Base-by-base conservation (phyloP, 1,140 invertebrate genomes). In the Drosophila burlai region DNA sequence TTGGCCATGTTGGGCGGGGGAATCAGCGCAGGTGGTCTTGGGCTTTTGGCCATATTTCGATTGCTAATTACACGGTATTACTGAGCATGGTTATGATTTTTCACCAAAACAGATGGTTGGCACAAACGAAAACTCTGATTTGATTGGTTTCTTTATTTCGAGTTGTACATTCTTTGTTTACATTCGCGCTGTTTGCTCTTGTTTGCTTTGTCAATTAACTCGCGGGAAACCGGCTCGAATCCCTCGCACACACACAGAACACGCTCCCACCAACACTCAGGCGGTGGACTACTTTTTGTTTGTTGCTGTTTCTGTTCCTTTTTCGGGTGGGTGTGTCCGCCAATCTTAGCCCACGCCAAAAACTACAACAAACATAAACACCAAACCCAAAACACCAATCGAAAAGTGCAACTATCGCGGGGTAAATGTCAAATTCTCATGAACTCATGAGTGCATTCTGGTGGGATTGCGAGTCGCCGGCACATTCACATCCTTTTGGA, bases 361-460 rank as follows among this genome's bases (percentile, higher is more conserved):
- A 24, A 26, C 50, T 18, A 18, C 42, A 49, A 50, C 24, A 62
- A 81, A 68, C 52, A 57, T 57, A 57, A 57, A 57, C 54, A 57
- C 54, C 36, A 40, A 40, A 57, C 36, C 54, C 54, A 57, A 40
- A 57, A 57, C 54, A 57, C 54, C 54, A 40, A 11, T 57, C 54
- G 36, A 57, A 57, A 26, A 26, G 5, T 26, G 54, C 54, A 57
- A 40, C 21, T 57, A 24, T 54, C 15, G 36, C 62, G 47, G 36
- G 9, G 21, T 83, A 87, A 87, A 87, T 87, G 84, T 89, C 84
- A 87, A 84, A 87, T 87, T 87, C 84, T 75, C 84, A 87, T 89
- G 84, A 87, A 87, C 84, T 71, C 31, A 31, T 57, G 36, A 61
- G 26, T 43, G 55, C 50, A 78, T 78, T 78, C 72, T 76, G 61